A percentile compares a stretch with the other conserved stretches of the same genome.
Conservation (phyloP, 2,797 vertebrate species). For the Peromyscus melanophrys region DNA sequence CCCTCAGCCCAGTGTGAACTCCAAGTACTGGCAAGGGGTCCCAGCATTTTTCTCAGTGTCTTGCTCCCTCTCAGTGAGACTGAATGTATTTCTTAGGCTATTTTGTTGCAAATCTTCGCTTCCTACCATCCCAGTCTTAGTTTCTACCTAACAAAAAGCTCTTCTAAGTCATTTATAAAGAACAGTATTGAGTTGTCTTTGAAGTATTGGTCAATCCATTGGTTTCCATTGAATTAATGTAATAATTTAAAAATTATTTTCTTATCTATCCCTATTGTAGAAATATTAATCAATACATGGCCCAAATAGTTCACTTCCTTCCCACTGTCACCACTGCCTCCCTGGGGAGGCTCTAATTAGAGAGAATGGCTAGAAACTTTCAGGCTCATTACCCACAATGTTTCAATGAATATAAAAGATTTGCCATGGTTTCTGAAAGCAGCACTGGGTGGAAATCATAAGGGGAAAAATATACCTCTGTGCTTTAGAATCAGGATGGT, state of each 20-base stretch:
- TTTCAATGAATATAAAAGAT: slow-evolving; percentile 72
- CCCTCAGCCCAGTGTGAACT: background rate
- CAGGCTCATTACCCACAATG: slow-evolving; percentile 74
- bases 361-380: slow-evolving; percentile 74
- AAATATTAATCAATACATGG: slow-evolving; percentile 51
- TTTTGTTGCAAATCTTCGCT: background rate
- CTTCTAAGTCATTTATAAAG: slow-evolving; percentile 6
- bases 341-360: slow-evolving; percentile 73
- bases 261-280: slow-evolving; percentile 53
- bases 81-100: background rate
- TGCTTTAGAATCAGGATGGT: slow-evolving; percentile 24
- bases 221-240: slow-evolving; percentile 49
- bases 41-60: background rate
- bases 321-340: slow-evolving; percentile 19
- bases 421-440: slow-evolving; percentile 64
- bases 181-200: background rate
- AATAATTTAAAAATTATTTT: slow-evolving; percentile 59
- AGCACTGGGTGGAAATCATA: slow-evolving; percentile 52
- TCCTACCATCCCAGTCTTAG: background rate
- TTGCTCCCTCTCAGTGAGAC: background rate
- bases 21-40: background rate
- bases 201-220: background rate
- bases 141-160: background rate
- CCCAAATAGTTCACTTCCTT: slow-evolving; percentile 45
- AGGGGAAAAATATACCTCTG: background rate